Percentiles rank a stretch among this genome's conserved stretches.
Conservation (phyloP, 2,888 invertebrate genomes). For the Leucoptera coffeella region DNA sequence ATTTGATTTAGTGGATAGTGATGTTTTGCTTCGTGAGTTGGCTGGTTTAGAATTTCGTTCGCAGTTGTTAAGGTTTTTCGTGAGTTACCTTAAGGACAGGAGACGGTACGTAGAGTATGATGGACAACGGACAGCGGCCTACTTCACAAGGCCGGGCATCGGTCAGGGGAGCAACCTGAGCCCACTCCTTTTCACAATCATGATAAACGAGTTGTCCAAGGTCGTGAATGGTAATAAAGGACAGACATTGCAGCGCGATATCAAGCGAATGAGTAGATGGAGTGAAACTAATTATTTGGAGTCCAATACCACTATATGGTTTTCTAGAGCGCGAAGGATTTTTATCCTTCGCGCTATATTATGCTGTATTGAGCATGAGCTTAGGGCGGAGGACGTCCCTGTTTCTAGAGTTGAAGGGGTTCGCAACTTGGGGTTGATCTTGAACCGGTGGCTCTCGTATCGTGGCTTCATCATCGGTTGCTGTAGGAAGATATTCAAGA, state of each 20-base stretch:
- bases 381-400: not conserved
- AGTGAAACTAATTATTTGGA: not conserved
- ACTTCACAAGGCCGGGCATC: slow-evolving; percentile 3
- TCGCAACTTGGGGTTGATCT: not conserved
- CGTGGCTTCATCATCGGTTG: slow-evolving; percentile 3
- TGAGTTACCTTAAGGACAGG: slow-evolving; percentile 3
- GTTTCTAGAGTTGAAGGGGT: not conserved
- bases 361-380: not conserved
- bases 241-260: slow-evolving; percentile 1
- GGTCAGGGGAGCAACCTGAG: slow-evolving; percentile 4
- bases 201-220: slow-evolving; percentile 4
- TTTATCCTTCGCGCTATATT: no score
- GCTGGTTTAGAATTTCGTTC: slow-evolving; percentile 1
- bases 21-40: slow-evolving; percentile 3
- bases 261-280: slow-evolving; percentile 1
- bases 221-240: no score
- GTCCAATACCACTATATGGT: slow-evolving; percentile 1
- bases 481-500: slow-evolving; percentile 5
- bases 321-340: no score
- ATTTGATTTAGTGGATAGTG: slow-evolving; percentile 3
- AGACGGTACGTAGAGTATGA: slow-evolving; percentile 3
- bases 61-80: slow-evolving; percentile 2
- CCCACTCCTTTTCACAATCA: slow-evolving; percentile 3
- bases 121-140: slow-evolving; percentile 2
- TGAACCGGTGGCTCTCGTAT: slow-evolving; percentile 2